Evolutionary conservation across 2,888 invertebrate genomes (phyloP).

Genomic region (Marronus borbonicus): DNA sequence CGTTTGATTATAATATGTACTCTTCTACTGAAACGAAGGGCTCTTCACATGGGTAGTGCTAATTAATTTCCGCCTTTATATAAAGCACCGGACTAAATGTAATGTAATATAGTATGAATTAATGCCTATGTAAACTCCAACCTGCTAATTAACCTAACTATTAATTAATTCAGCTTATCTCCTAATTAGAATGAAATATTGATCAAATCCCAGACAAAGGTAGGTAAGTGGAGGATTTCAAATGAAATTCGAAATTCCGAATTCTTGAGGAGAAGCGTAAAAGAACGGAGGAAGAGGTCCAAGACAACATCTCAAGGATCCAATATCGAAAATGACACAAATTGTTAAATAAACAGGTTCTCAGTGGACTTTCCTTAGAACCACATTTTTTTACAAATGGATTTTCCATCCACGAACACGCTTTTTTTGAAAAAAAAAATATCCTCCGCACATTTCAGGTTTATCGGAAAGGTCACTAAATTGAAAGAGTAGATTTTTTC

Average conservation of each 20-base stretch:
- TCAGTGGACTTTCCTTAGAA: slow-evolving; percentile 13
- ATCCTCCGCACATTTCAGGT: neutral
- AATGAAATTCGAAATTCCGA: neutral
- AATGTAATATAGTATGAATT: slow-evolving; percentile 14
- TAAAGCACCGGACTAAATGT: slow-evolving; percentile 24
- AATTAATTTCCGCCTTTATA: slow-evolving; percentile 23
- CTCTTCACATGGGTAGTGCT: slow-evolving; percentile 8
- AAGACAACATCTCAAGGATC: slow-evolving; percentile 34
- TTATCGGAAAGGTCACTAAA: slow-evolving; percentile 9
- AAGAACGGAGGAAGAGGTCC: neutral
- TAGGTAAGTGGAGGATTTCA: neutral
- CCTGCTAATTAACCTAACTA: slow-evolving; percentile 26
- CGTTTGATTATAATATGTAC: slow-evolving; percentile 9
- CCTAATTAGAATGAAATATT: slow-evolving; percentile 30
- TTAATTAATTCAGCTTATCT: slow-evolving; percentile 36
- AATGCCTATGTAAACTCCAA: slow-evolving; percentile 7
- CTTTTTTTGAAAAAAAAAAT: neutral
- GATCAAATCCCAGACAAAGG: neutral
- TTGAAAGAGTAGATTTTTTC: neutral
- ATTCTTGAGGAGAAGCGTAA: neutral
- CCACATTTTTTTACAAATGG: neutral
- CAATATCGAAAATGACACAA: slow-evolving; percentile 31
- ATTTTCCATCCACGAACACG: neutral
- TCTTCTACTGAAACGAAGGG: neutral
- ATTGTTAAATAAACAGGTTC: slow-evolving; percentile 35